Conservation (phyloP, 2,797 vertebrate species). For the Phalanger gymnotis region DNA sequence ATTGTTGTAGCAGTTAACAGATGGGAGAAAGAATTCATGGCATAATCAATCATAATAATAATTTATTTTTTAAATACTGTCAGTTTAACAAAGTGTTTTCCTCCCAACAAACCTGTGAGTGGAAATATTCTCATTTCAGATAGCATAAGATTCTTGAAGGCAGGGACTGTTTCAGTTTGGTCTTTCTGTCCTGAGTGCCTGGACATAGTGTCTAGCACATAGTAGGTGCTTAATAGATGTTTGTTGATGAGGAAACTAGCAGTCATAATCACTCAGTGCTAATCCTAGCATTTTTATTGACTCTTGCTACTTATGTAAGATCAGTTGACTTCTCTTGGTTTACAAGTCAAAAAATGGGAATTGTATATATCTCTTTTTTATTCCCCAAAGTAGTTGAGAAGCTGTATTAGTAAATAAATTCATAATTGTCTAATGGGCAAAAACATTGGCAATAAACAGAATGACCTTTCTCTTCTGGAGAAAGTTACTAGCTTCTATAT, state of each 20-base stretch:
- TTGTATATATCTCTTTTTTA: neutral
- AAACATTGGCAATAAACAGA: slow-evolving; percentile 28
- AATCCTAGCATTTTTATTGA: slow-evolving; percentile 23
- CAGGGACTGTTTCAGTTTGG: neutral
- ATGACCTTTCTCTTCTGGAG: slow-evolving; percentile 24
- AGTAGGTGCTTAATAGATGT: neutral
- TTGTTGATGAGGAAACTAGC: neutral
- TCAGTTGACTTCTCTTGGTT: neutral
- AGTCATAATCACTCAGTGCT: slow-evolving; percentile 32
- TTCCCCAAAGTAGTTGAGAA: neutral
- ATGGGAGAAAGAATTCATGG: neutral
- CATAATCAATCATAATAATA: neutral
- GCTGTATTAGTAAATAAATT: slow-evolving; percentile 1
- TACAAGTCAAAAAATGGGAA: slow-evolving; percentile 9
- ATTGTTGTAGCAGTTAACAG: neutral
- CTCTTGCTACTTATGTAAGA: slow-evolving; percentile 6
- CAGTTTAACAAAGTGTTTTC: neutral
- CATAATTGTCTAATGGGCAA: neutral
- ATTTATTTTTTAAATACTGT: neutral
- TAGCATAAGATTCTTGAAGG: neutral
- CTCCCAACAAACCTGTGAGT: neutral
- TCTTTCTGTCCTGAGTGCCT: neutral
- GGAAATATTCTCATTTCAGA: neutral
- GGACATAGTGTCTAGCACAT: neutral
- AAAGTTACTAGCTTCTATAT: neutral